Percentiles rank a stretch among this genome's conserved stretches.
phyloP scores from a whole-genome alignment of 2,113 vertebrate genomes.

The Condylura cristata region DNA sequence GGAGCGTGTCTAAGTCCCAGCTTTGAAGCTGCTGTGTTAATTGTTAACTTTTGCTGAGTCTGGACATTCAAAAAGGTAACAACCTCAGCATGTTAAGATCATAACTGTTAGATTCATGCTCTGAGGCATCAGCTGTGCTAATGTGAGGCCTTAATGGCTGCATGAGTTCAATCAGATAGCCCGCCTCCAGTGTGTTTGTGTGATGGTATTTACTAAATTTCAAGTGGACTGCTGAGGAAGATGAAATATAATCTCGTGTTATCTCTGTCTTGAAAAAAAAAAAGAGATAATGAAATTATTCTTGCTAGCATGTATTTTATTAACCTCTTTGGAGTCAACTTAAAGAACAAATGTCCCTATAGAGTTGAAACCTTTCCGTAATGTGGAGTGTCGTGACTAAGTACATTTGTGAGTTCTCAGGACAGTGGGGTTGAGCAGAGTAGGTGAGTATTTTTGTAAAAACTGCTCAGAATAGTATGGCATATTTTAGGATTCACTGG shows the following conservation, averaged over 20 bases:
- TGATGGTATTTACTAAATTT: constrained; percentile 77
- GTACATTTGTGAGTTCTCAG: neutral
- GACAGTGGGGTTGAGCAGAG: neutral
- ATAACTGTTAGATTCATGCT: constrained; percentile 72
- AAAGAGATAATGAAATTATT: constrained; percentile 77
- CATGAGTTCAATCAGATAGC: constrained; percentile 71
- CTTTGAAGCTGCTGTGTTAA: constrained; percentile 76
- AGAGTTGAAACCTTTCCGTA: constrained; percentile 40
- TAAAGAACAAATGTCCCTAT: constrained; percentile 44
- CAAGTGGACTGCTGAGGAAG: constrained; percentile 78
- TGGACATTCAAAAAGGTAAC: constrained; percentile 60
- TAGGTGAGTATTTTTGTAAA: constrained; percentile 27
- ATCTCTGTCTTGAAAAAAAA: constrained; percentile 72
- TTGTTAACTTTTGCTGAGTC: constrained; percentile 78
- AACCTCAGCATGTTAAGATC: constrained; percentile 70
- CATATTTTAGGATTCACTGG: neutral
- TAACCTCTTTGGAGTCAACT: constrained; percentile 52
- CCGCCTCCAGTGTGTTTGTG: constrained; percentile 62
- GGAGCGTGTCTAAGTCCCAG: neutral
- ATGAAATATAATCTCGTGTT: constrained; percentile 74
- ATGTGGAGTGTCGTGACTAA: neutral
- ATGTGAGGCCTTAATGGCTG: constrained; percentile 64
- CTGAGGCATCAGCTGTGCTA: constrained; percentile 68
- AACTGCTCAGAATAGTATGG: constrained; percentile 10
- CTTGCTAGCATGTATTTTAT: constrained; percentile 66